phyloP scores from a whole-genome alignment of 2,888 invertebrate genomes.

The Ferrisia virgata region DNA sequence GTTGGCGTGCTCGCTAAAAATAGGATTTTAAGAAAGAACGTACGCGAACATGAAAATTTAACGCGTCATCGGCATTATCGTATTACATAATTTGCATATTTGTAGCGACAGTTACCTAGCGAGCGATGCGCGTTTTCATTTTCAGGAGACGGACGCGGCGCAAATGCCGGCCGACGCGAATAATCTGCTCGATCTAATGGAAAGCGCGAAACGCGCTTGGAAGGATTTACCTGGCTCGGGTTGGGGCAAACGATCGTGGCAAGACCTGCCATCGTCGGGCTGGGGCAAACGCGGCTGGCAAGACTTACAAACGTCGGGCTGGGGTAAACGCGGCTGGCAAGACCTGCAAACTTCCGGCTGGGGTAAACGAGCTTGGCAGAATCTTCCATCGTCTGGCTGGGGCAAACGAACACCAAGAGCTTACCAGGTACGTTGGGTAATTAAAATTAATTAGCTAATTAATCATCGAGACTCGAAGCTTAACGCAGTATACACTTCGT shows the following conservation, averaged over 20 bases:
- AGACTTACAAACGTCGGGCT: slow-evolving; percentile 53
- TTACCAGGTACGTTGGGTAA: not conserved
- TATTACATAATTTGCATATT: too few relatives aligned
- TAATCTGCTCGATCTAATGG: not conserved
- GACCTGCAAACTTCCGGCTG: slow-evolving; percentile 58
- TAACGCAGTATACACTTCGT: too few relatives aligned
- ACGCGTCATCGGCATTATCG: too few relatives aligned
- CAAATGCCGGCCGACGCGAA: not conserved
- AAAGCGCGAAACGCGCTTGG: slow-evolving; percentile 55
- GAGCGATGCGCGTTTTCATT: too few relatives aligned
- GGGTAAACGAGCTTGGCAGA: slow-evolving; percentile 63
- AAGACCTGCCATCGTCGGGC: slow-evolving; percentile 56
- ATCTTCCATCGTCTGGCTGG: slow-evolving; percentile 58
- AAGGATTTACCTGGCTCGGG: slow-evolving; percentile 58
- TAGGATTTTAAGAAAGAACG: too few relatives aligned
- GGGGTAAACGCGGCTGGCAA: slow-evolving; percentile 57
- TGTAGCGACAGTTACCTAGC: too few relatives aligned
- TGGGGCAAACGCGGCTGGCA: slow-evolving; percentile 63
- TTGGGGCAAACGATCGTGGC: slow-evolving; percentile 63
- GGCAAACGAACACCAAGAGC: slow-evolving; percentile 56
- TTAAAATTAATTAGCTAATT: too few relatives aligned
- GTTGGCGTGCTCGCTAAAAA: too few relatives aligned
- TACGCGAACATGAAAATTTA: too few relatives aligned
- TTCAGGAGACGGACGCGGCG: not conserved
- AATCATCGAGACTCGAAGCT: too few relatives aligned